Conservation (phyloP, 23 tunicate species). For the Ascidia mentula region DNA sequence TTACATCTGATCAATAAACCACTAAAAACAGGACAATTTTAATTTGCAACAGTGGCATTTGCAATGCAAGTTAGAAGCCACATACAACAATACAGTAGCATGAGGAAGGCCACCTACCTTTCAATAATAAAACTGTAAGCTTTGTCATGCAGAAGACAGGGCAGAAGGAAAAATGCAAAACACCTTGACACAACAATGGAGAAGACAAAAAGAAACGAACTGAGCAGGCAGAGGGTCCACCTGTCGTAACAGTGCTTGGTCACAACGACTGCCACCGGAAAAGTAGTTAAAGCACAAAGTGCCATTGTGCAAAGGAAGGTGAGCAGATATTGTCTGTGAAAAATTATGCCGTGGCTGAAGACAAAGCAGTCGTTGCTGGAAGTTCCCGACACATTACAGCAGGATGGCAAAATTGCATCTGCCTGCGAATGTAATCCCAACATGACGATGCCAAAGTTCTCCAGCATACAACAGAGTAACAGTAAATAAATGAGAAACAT, state of each 20-base stretch:
- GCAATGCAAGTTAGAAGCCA: not conserved
- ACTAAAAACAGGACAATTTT: too few relatives aligned
- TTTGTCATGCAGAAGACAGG: conserved; percentile 4
- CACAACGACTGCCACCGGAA: conserved; percentile 12
- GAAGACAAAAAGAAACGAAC: conserved; percentile 11
- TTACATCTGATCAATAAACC: too few relatives aligned
- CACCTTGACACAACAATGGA: conserved; percentile 38
- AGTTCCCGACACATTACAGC: conserved; percentile 3
- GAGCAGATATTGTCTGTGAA: conserved; percentile 1
- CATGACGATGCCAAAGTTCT: conserved; percentile 7
- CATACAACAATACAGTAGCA: not conserved
- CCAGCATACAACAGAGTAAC: conserved; percentile 20
- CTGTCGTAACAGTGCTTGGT: conserved; percentile 24
- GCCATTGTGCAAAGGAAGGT: conserved; percentile 24
- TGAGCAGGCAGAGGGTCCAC: not conserved
- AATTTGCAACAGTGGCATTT: too few relatives aligned
- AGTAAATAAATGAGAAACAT: conserved; percentile 7
- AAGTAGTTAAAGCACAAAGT: not conserved
- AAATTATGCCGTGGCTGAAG: not conserved
- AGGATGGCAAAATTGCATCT: not conserved
- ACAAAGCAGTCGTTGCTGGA: not conserved
- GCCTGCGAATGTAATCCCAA: not conserved
- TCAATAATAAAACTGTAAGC: conserved; percentile 15
- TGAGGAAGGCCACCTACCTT: not conserved
- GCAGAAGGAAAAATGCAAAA: conserved; percentile 32